A percentile compares a stretch with the other conserved stretches of the same genome.
Conservation (phyloP, 2,113 vertebrate species). For the Mustelus asterias region DNA sequence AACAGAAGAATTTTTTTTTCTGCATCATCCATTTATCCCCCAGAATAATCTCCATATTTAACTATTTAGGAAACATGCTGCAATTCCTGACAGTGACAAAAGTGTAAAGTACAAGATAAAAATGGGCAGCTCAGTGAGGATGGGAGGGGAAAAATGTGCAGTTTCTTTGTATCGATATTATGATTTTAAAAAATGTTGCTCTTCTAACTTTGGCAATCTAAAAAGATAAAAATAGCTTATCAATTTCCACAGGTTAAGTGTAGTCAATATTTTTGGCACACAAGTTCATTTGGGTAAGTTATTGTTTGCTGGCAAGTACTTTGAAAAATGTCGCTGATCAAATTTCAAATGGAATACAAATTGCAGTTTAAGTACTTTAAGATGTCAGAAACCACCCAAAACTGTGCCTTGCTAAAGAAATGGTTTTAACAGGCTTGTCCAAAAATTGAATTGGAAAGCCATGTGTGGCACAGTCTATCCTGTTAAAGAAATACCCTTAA, state of each 20-base stretch:
- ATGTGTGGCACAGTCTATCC: background rate
- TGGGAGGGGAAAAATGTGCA: background rate
- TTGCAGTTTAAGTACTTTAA: background rate
- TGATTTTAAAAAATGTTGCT: background rate
- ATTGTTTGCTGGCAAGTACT: background rate
- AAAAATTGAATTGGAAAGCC: background rate
- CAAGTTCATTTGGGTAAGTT: background rate
- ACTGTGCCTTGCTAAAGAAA: background rate
- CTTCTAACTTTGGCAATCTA: background rate
- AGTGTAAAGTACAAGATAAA: background rate
- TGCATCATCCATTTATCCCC: background rate
- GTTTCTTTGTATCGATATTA: background rate
- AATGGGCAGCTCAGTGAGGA: background rate
- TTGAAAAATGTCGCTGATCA: background rate
- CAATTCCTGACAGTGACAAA: background rate
- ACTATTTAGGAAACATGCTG: background rate
- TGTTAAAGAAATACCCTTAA: background rate
- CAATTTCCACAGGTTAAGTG: background rate
- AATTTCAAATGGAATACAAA: background rate
- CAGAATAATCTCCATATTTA: background rate
- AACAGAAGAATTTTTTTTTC: background rate
- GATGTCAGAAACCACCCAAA: background rate
- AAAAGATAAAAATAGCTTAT: background rate
- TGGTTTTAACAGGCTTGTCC: background rate
- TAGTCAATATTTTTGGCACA: background rate